phyloP scores from a whole-genome alignment of 1,140 invertebrate species.

The Venturia canescens region DNA sequence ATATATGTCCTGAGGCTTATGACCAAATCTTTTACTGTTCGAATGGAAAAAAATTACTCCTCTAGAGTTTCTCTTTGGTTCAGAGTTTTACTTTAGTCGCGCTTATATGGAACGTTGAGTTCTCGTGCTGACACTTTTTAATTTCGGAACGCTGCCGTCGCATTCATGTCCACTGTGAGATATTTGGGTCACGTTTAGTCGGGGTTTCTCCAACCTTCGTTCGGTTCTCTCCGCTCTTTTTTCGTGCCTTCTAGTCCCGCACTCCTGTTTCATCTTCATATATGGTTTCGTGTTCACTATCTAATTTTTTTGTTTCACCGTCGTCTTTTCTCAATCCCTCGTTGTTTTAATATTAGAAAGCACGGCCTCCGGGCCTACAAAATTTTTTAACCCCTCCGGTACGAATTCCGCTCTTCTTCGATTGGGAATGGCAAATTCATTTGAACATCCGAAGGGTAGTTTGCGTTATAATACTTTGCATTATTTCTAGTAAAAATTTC shows the following conservation, averaged over 20 bases:
- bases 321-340: neutral
- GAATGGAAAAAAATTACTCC: no score
- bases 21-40: no score
- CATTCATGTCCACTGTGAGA: constrained; percentile 44
- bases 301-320: constrained; percentile 12
- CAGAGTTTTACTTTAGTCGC: no score
- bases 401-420: neutral
- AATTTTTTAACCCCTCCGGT: neutral
- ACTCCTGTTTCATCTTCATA: constrained; percentile 35
- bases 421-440: no score
- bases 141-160: constrained; percentile 47
- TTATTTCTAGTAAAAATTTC: no score
- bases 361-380: neutral
- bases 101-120: neutral
- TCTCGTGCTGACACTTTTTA: constrained; percentile 43
- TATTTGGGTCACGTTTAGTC: constrained; percentile 54
- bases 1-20: no score
- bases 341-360: neutral
- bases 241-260: neutral
- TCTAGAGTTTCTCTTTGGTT: no score
- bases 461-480: no score
- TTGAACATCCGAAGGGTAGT: no score
- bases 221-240: neutral
- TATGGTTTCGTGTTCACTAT: constrained; percentile 43
- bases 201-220: constrained; percentile 25